Evolutionary conservation across 2,888 invertebrate genomes (phyloP).

Genomic region (Dryobotodes eremita): DNA sequence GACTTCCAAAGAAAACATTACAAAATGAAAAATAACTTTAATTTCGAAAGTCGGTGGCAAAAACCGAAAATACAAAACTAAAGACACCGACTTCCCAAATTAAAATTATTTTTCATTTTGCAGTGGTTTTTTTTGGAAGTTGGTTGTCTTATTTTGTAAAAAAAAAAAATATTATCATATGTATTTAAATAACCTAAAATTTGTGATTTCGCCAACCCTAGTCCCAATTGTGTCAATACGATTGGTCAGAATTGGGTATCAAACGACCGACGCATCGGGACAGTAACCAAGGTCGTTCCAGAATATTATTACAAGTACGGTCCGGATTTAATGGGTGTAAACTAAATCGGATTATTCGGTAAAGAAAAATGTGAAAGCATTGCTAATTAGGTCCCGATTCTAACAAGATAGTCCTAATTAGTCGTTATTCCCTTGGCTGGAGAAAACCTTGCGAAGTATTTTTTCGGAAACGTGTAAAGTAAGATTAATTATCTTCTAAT

Average conservation of each 20-base stretch:
- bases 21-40: too few relatives aligned
- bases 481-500: conserved; percentile 36
- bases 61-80: too few relatives aligned
- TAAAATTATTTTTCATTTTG: too few relatives aligned
- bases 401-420: conserved; percentile 24
- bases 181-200: too few relatives aligned
- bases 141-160: too few relatives aligned
- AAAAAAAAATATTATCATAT: too few relatives aligned
- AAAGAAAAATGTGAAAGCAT: conserved; percentile 16
- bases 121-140: too few relatives aligned
- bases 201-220: conserved; percentile 8
- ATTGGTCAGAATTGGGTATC: conserved; percentile 17
- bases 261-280: neutral
- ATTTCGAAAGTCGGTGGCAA: too few relatives aligned
- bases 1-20: too few relatives aligned
- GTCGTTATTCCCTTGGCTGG: neutral
- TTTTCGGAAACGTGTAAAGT: neutral
- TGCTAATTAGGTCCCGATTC: conserved; percentile 25
- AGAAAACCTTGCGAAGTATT: conserved; percentile 5
- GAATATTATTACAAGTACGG: conserved; percentile 12
- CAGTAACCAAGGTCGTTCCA: neutral
- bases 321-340: neutral
- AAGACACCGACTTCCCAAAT: too few relatives aligned
- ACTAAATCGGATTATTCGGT: conserved; percentile 5
- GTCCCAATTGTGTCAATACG: neutral